Conservation (phyloP, 1,140 invertebrate genomes). For the Drosophila jambulina region DNA sequence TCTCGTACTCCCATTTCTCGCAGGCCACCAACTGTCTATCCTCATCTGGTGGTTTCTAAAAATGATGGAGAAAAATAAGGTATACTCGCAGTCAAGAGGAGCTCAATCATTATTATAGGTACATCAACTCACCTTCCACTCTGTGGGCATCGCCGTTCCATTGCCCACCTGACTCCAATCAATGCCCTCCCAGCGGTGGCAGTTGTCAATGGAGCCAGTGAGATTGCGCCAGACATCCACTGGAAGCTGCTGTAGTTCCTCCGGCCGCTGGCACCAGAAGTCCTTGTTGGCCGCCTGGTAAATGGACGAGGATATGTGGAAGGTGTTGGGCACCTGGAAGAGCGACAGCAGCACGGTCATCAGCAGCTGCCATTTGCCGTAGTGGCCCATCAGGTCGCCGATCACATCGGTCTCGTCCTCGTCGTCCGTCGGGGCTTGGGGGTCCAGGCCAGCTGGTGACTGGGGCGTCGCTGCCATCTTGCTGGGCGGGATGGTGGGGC, state of each 20-base stretch:
- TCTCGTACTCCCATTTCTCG: conserved; percentile 89
- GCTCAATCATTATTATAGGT: too few species aligned
- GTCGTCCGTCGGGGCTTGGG: conserved; percentile 63
- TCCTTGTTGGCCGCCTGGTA: conserved; percentile 88
- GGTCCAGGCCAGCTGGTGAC: conserved; percentile 45
- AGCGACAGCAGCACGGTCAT: conserved; percentile 90
- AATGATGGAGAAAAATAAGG: background rate
- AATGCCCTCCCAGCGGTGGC: conserved; percentile 80
- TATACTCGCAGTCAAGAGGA: too few species aligned
- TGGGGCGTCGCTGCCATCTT: conserved; percentile 44
- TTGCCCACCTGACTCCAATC: conserved; percentile 71
- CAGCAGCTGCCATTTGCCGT: conserved; percentile 90
- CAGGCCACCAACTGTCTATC: conserved; percentile 85
- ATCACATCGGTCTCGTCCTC: conserved; percentile 88
- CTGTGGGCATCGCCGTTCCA: conserved; percentile 30
- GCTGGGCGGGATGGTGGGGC: conserved; percentile 55
- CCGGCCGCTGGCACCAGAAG: conserved; percentile 88
- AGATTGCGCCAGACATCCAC: conserved; percentile 87
- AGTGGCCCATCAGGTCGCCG: conserved; percentile 89
- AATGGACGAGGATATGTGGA: conserved; percentile 90
- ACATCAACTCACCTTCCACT: conserved; percentile 49
- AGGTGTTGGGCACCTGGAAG: conserved; percentile 91
- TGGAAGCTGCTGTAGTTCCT: conserved; percentile 86
- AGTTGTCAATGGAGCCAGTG: conserved; percentile 86
- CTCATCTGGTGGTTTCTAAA: conserved; percentile 41